Conservation (phyloP, 2,888 invertebrate species). For the Hirtodrosophila trivittata region DNA sequence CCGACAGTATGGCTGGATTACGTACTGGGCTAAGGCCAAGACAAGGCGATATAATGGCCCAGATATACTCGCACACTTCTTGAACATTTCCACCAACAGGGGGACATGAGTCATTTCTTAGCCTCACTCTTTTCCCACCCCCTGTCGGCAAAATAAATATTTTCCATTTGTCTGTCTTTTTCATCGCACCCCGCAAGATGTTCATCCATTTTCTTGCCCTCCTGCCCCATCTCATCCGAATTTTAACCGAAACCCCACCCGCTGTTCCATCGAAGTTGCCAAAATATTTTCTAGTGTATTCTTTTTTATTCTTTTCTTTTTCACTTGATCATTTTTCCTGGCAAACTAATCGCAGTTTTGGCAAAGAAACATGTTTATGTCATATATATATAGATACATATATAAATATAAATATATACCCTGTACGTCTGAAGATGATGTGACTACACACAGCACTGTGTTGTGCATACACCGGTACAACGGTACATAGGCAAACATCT, state of each 20-base stretch:
- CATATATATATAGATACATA: not conserved
- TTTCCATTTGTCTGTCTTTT: conserved; percentile 40
- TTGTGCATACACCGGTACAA: conserved; percentile 2
- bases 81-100: conserved; percentile 7
- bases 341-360: conserved; percentile 8
- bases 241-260: conserved; percentile 1
- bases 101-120: conserved; percentile 38
- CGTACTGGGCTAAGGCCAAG: conserved; percentile 53
- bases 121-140: not conserved
- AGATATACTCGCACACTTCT: conserved; percentile 47
- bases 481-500: conserved; percentile 16
- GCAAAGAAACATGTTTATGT: not conserved
- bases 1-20: conserved; percentile 44
- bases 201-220: conserved; percentile 1
- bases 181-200: conserved; percentile 13
- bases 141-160: conserved; percentile 1
- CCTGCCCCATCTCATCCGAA: not conserved
- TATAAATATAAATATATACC: conserved; percentile 47
- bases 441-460: not conserved
- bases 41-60: conserved; percentile 37
- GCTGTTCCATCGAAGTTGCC: conserved; percentile 21
- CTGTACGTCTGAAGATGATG: not conserved
- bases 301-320: conserved; percentile 4
- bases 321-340: conserved; percentile 14
- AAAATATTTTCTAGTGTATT: conserved; percentile 31